phyloP scores from a whole-genome alignment of 2,113 vertebrate species.

The Syrmaticus mikado region DNA sequence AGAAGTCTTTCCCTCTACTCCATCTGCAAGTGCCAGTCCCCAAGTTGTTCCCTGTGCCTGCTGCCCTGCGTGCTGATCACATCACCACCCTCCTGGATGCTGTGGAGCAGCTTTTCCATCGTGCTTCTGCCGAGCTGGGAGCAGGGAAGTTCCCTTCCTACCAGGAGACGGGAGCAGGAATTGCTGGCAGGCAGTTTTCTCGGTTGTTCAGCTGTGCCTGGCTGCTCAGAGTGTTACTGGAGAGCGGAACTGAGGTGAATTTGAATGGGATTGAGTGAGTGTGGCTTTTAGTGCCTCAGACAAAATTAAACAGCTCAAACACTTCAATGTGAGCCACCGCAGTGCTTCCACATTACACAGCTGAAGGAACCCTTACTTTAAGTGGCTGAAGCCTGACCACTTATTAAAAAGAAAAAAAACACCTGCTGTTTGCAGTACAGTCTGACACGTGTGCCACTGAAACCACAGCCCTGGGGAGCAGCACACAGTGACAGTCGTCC shows the following conservation, averaged over 20 bases:
- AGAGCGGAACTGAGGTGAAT: accelerated
- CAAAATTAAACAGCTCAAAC: neutral
- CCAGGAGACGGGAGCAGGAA: accelerated
- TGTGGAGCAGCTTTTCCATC: neutral
- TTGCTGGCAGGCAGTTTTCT: neutral
- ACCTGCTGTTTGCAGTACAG: neutral
- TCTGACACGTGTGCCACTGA: neutral
- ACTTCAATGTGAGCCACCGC: neutral
- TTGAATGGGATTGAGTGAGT: accelerated
- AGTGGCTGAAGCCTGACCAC: neutral
- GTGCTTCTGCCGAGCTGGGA: neutral
- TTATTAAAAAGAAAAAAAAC: neutral
- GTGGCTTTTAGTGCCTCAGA: neutral
- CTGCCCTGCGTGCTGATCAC: accelerated
- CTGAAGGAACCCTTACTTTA: neutral
- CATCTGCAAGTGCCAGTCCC: neutral
- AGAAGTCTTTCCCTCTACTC: too few relatives aligned
- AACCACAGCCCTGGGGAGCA: neutral
- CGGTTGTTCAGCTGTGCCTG: neutral
- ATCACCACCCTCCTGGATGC: neutral
- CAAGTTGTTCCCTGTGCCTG: neutral
- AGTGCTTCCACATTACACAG: neutral
- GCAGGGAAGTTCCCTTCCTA: neutral
- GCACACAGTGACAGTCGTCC: neutral
- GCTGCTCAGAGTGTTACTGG: neutral